A percentile compares a stretch with the other conserved stretches of the same genome.
Evolutionary conservation across 2,888 invertebrate genomes (phyloP).

Genomic region (Drosophila meridiana): DNA sequence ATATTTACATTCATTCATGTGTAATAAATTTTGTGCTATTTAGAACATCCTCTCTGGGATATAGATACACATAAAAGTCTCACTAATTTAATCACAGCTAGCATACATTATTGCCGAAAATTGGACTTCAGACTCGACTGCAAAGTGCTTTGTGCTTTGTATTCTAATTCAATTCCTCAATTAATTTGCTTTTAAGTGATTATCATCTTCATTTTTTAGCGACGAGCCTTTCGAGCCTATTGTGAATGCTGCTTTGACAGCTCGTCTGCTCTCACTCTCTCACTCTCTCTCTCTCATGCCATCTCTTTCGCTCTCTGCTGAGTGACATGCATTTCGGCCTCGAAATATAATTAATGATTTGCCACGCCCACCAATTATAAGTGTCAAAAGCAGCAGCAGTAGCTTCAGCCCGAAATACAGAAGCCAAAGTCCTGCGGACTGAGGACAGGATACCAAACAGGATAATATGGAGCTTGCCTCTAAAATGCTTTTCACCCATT

Average conservation of each 20-base stretch:
- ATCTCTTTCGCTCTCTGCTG: conserved; percentile 19
- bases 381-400: conserved; percentile 66
- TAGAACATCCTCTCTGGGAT: not conserved
- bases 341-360: conserved; percentile 79
- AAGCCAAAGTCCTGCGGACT: conserved; percentile 11
- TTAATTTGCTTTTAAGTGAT: conserved; percentile 27
- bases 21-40: not conserved
- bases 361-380: conserved; percentile 76
- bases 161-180: conserved; percentile 13
- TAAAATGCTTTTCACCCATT: conserved; percentile 50
- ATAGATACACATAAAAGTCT: not conserved
- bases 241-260: conserved; percentile 24
- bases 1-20: not conserved
- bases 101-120: not conserved
- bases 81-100: not conserved
- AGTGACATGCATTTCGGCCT: conserved; percentile 71
- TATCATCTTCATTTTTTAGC: conserved; percentile 13
- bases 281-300: not conserved
- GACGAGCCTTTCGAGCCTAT: conserved; percentile 16
- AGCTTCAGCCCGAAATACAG: conserved; percentile 28
- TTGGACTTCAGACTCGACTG: not conserved
- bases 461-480: conserved; percentile 22
- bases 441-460: conserved; percentile 9
- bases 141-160: conserved; percentile 8
- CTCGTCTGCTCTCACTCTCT: conserved; percentile 9